Base-by-base conservation (phyloP, 1,140 invertebrate genomes). In the Anagrus nilaparvatae region DNA sequence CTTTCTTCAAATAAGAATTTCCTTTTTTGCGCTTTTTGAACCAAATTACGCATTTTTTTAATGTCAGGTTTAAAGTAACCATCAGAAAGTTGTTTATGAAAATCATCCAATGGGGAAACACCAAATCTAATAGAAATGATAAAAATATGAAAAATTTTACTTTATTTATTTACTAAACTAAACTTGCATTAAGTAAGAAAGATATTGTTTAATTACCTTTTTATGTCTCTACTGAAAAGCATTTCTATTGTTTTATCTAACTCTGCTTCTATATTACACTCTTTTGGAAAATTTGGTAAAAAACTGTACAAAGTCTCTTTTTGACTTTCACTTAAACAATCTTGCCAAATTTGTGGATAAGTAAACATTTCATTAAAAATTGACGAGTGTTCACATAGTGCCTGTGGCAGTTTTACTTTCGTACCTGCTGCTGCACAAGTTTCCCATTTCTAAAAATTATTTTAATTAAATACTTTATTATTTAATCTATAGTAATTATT, bases 51-150 rank as follows among this genome's bases (percentile, higher is more conserved):
- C 55, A 78, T 68, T 48, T 63, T 63, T 18, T 65, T 62, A 1
- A 78, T 74, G 51, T 79, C 77, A 0, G 76, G 75, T 2, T 75
- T 60, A 46, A 73, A 80, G 47, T 76, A 73, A 3, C 82, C 83
- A 48, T 73, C 69, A 53, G 71, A 73, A 14, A 82, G 56, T 44
- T 79, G 74, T 13, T 59, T 65, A 19, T 75, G 73, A 53, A 81
- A 79, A 20, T 72, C 57, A 16, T 67, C 63, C 10, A 69, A 29
- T 16, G 65, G 40, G 3, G 58, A 44, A 4, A 66, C 51, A 8
- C 62, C 65, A 48, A 67, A 69, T 62, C 65, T 65, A 59, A 56
- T n/a, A n/a, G n/a, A 50, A 63, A 37, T 20, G 23, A 23, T 60
- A 10, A 63, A 55, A 47, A 70, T 67, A 48, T 69, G 1, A 30